Percentiles rank a stretch among this genome's conserved stretches.
Conservation (phyloP, 2,113 vertebrate species). For the Phrynosoma platyrhinos region DNA sequence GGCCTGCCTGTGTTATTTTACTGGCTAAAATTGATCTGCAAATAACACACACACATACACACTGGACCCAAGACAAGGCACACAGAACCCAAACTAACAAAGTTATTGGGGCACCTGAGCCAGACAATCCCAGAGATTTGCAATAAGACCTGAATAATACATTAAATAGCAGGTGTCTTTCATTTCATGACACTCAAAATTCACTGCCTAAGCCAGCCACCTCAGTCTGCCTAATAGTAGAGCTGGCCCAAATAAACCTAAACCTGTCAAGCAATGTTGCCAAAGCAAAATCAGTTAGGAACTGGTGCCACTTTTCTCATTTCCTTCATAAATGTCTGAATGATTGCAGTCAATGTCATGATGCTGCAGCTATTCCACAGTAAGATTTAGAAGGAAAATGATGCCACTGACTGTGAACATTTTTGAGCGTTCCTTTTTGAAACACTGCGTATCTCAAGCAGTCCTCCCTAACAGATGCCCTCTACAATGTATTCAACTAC, state of each 20-base stretch:
- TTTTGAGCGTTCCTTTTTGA: not conserved
- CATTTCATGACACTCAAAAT: not conserved
- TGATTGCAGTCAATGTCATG: rapidly evolving
- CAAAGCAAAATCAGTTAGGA: not conserved
- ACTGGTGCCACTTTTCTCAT: not conserved
- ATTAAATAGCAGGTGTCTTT: not conserved
- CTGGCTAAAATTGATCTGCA: not conserved
- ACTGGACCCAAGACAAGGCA: not conserved
- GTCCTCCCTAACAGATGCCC: not conserved
- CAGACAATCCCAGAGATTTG: not conserved
- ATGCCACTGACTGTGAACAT: not conserved
- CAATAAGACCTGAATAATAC: not conserved
- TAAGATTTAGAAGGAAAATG: not conserved
- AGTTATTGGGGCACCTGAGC: not conserved
- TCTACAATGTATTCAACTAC: not conserved
- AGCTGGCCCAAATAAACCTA: not conserved
- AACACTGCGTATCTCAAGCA: not conserved
- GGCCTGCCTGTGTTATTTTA: not conserved
- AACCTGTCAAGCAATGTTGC: not conserved
- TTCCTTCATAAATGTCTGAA: rapidly evolving
- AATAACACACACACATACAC: not conserved
- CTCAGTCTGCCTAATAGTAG: not conserved
- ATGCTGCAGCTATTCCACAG: not conserved
- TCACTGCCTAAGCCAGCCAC: not conserved
- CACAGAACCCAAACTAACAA: too few relatives aligned